Evolutionary conservation across 2,113 vertebrate genomes (phyloP), one percentile per base, ranked within the genome.

Genomic region (Pagrus major): DNA sequence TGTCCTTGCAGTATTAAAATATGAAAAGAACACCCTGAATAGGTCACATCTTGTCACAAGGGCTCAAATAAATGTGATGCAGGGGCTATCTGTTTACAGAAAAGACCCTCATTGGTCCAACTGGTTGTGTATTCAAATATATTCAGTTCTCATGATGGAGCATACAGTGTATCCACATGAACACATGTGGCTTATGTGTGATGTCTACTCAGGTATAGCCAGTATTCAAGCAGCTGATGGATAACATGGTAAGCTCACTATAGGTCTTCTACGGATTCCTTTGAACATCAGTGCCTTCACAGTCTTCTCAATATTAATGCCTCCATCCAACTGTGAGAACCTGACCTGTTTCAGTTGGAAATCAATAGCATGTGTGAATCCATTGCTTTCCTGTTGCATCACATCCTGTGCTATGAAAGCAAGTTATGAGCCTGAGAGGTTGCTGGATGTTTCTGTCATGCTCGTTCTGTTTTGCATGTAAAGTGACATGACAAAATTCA

Each of bases 361-460:
- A 89, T 88, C 85, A 88, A 89, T 82, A 86, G 73, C 78, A 47
- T 47, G 37, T 86, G 77, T 83, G 84, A 75, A 87, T 81, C 42
- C 47, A 71, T 92, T 94, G 91, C 91, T 88, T 90, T 92, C 80
- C 78, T 88, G 83, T 94, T 93, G 86, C 91, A 93, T 92, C 93
- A 93, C 65, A 78, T 84, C 67, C 64, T 86, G 58, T 76, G 71
- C 59, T 66, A 80, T 74, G 71, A 84, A 88, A 84, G 83, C 54
- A 68, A 61, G 71, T 76, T 79, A 68, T 77, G 71, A 80, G 42
- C 69, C 75, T 54, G 46, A n/a, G 47, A 51, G 79, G 56, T 39
- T 79, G 68, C 67, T 46, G 27, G 37, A 60, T 72, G 60, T 85
- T 84, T 87, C 69, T 54, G 77, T 80, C 58, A 80, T 46, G 31